These are phyloP conservation scores for Hippoglossus hippoglossus DNA, from an alignment of 2,797 vertebrate genomes.

Conservation along the genomic window DNA sequence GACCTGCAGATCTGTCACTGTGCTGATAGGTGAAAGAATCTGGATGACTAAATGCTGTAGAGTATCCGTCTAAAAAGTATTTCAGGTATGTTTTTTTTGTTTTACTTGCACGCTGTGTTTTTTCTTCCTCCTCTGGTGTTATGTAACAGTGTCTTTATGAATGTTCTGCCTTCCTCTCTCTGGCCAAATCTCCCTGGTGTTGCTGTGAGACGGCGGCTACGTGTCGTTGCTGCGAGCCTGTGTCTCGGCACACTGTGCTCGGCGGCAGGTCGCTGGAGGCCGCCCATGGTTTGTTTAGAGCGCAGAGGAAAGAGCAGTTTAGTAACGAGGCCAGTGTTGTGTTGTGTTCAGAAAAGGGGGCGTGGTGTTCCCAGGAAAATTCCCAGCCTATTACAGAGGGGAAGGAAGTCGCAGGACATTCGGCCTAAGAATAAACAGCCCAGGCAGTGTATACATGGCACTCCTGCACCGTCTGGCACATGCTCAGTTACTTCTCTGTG, in stretches of 20 bases:
- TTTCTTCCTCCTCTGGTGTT: background rate
- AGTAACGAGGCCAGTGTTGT: constrained; percentile 39
- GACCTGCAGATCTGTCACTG: too few relatives aligned
- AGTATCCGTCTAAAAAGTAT: too few relatives aligned
- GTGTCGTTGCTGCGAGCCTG: constrained; percentile 3
- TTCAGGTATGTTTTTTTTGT: too few relatives aligned
- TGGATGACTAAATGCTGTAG: background rate
- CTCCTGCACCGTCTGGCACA: background rate
- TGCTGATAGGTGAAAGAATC: too few relatives aligned
- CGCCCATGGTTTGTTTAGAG: constrained; percentile 58
- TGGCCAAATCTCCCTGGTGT: background rate
- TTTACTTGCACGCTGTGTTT: too few relatives aligned
- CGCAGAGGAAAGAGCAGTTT: constrained; percentile 19
- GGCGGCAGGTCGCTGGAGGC: background rate
- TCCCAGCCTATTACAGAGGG: constrained; percentile 35
- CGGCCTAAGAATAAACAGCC: constrained; percentile 54
- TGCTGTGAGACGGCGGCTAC: constrained; percentile 8
- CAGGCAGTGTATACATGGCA: constrained; percentile 2
- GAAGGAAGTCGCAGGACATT: constrained; percentile 63
- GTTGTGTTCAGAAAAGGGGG: constrained; percentile 2
- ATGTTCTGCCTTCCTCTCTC: too few relatives aligned
- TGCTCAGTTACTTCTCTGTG: background rate
- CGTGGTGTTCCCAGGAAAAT: constrained; percentile 51
- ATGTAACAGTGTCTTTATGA: background rate
- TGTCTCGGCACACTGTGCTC: constrained; percentile 49